Evolutionary conservation across 1,140 invertebrate species (phyloP).

Genomic region (Cardiocondyla obscurior): DNA sequence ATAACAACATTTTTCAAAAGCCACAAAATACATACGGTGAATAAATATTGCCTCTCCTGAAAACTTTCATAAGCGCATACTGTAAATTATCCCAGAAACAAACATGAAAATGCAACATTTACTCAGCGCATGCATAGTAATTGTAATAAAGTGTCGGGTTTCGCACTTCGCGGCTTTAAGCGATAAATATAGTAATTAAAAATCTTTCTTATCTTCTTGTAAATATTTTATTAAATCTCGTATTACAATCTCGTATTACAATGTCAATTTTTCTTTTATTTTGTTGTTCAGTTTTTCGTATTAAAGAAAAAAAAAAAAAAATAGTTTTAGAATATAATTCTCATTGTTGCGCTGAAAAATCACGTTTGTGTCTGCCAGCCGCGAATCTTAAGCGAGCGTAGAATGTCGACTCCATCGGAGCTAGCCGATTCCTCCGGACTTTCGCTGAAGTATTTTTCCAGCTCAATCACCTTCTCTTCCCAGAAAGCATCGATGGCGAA

Average conservation of each 20-base stretch:
- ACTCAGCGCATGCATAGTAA: neutral
- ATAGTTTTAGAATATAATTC: neutral
- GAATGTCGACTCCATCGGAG: conserved; percentile 3
- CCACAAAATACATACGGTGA: neutral
- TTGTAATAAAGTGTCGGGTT: conserved; percentile 1
- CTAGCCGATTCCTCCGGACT: conserved; percentile 12
- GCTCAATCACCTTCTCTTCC: conserved; percentile 26
- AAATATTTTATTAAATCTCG: too few relatives aligned
- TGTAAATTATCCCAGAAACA: neutral
- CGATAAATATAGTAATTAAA: neutral
- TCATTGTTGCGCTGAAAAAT: neutral
- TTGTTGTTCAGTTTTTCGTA: too few relatives aligned
- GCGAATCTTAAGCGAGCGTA: neutral
- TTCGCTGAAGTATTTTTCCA: conserved; percentile 43
- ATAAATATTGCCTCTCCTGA: neutral
- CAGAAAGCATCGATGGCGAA: conserved; percentile 33
- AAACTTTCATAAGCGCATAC: neutral
- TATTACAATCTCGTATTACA: too few relatives aligned
- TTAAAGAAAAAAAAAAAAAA: neutral
- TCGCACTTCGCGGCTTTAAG: neutral
- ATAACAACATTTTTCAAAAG: conserved; percentile 17
- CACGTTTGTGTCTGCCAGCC: neutral
- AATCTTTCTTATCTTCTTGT: neutral
- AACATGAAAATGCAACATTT: conserved; percentile 5
- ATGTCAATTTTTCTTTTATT: neutral